Evolutionary conservation across 1,140 invertebrate species (phyloP).

Genomic region (fruit fly (Drosophila melanogaster)): Release_6_plus_ISO1_MT NT_033777.3:27616501-27617000

Average conservation of each 20-base stretch:
- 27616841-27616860: constrained; percentile 63
- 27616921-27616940: constrained; percentile 44
- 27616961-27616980: constrained; percentile 62
- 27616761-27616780: constrained; percentile 13
- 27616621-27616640: neutral
- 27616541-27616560: constrained; percentile 76
- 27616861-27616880: constrained; percentile 70
- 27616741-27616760: constrained; percentile 59
- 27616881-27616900: constrained; percentile 58
- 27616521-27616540: constrained; percentile 30
- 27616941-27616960: constrained; percentile 51
- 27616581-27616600: constrained; percentile 63
- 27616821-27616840: constrained; percentile 57
- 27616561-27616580: constrained; percentile 83
- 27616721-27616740: constrained; percentile 71
- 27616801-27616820: constrained; percentile 48
- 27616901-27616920: constrained; percentile 20
- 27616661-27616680: too few species aligned
- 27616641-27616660: neutral
- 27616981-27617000: constrained; percentile 50
- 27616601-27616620: constrained; percentile 1
- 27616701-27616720: too few species aligned
- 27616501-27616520: constrained; percentile 35
- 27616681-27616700: constrained; percentile 11
- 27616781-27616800: constrained; percentile 42